Percentiles rank a stretch among this genome's conserved stretches.
These are phyloP conservation scores for Gallinago paraguaiae DNA, from an alignment of 2,113 vertebrate genomes.

Conservation along the genomic window DNA sequence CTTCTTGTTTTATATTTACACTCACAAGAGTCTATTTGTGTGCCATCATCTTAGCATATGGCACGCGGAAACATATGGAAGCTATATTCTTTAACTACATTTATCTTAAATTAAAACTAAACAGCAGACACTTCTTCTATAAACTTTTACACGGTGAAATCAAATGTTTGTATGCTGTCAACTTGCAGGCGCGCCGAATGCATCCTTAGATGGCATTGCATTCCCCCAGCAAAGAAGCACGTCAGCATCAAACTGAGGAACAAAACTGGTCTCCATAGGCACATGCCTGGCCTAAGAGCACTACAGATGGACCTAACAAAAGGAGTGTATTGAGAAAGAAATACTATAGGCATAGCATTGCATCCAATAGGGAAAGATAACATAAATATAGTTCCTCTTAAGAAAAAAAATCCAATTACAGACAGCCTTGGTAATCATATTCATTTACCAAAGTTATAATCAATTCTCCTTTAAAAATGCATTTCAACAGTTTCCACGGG, in stretches of 20 bases:
- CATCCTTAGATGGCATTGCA: not conserved
- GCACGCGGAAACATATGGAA: conserved; percentile 31
- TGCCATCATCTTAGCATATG: not conserved
- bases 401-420: conserved; percentile 39
- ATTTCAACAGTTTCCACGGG: conserved; percentile 9
- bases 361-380: conserved; percentile 19
- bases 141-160: conserved; percentile 43
- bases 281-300: not conserved
- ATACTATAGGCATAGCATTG: not conserved
- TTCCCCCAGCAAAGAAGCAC: not conserved
- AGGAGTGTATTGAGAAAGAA: not conserved
- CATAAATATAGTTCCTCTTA: conserved; percentile 14
- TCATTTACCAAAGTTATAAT: conserved; percentile 37
- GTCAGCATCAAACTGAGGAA: not conserved
- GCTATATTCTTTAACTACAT: conserved; percentile 21
- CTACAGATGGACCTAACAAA: not conserved
- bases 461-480: conserved; percentile 31
- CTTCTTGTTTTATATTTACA: not conserved
- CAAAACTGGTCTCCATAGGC: not conserved
- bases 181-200: not conserved
- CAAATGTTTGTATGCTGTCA: conserved; percentile 1
- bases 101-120: conserved; percentile 30
- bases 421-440: not conserved
- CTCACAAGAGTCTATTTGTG: not conserved
- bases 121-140: conserved; percentile 18